A percentile compares a stretch with the other conserved stretches of the same genome.
These are phyloP conservation scores for Callyntrura sp. DNA, from an alignment of 2,888 invertebrate genomes.

Conservation along the genomic window DNA sequence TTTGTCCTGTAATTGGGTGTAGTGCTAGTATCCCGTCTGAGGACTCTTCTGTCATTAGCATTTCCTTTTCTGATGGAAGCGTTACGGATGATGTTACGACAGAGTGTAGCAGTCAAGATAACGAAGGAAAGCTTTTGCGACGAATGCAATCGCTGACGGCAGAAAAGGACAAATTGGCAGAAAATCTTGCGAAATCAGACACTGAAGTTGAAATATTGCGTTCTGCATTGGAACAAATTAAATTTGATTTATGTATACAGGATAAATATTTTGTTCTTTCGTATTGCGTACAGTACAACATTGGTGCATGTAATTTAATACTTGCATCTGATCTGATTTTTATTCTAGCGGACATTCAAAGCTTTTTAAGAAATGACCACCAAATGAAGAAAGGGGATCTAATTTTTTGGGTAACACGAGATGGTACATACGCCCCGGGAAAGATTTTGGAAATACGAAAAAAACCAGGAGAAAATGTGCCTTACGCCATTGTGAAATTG, in stretches of 20 bases:
- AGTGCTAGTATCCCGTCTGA: constrained; percentile 53
- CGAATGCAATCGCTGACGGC: constrained; percentile 63
- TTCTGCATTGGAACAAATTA: constrained; percentile 73
- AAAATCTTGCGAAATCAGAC: constrained; percentile 35
- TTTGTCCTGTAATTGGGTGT: constrained; percentile 75
- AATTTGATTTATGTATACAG: constrained; percentile 49
- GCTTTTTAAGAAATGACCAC: constrained; percentile 71
- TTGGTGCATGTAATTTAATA: constrained; percentile 20
- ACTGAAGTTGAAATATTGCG: constrained; percentile 61
- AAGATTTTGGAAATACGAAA: constrained; percentile 76
- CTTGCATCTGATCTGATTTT: too few relatives aligned
- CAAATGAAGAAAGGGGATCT: constrained; percentile 76
- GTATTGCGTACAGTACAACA: background rate
- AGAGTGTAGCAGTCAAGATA: constrained; percentile 20
- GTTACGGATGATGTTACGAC: background rate
- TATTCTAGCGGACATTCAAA: constrained; percentile 72
- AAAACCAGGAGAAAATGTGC: constrained; percentile 71
- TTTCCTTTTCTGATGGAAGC: constrained; percentile 29
- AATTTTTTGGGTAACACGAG: constrained; percentile 76
- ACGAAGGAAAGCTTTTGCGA: constrained; percentile 58
- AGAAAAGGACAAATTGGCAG: constrained; percentile 63
- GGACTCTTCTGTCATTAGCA: constrained; percentile 57
- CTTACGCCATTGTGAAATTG: constrained; percentile 77
- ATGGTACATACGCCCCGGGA: constrained; percentile 73
- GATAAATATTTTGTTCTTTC: background rate